Evolutionary conservation across 2,113 vertebrate genomes (phyloP), one percentile per base, ranked within the genome.

Genomic region (Dromiciops gliroides): DNA sequence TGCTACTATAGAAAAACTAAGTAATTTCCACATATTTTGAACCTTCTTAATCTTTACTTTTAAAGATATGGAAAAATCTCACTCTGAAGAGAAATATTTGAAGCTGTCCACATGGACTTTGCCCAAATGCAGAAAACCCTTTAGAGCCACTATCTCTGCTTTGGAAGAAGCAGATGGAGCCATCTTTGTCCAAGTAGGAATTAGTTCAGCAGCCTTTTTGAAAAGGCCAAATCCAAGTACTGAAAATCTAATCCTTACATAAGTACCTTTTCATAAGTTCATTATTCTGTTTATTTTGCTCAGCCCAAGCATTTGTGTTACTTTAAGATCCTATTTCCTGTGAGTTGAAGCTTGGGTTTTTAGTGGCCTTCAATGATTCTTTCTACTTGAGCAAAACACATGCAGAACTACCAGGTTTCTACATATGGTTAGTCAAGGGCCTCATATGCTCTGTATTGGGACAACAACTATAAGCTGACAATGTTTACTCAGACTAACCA

Each of bases 271-370:
- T 6, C 14, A 19, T 25, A 48, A 1, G 0, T 37, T 44, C 0
- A 0, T 44, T n/a, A 44, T 94, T 92, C 90, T 24, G 48, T 51
- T 95, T n/a, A 16, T 90, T 96, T 92, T 89, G 24, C 24, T 48
- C 90, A 10, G 7, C 50, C 89, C 91, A 47, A 23, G 49, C 67
- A 83, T 83, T 83, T 83, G 37, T 83, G 44, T 44, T 89, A 53
- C 19, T 26, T 47, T 53, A 53, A 94, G n/a, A 47, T 50, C 52
- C 48, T 95, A 23, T 48, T 91, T n/a, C 50, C 50, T 96, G 75
- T 25, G 37, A 94, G 8, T 11, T 16, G 11, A 60, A 23, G 31
- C 7, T 89, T 95, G 51, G 50, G 89, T 92, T 95, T 95, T 93
- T 88, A 94, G 92, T 52, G 51, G 50, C 53, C 67, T 83, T 22